Conservation (phyloP, 1,140 invertebrate species). For the Potamilus streckersoni region DNA sequence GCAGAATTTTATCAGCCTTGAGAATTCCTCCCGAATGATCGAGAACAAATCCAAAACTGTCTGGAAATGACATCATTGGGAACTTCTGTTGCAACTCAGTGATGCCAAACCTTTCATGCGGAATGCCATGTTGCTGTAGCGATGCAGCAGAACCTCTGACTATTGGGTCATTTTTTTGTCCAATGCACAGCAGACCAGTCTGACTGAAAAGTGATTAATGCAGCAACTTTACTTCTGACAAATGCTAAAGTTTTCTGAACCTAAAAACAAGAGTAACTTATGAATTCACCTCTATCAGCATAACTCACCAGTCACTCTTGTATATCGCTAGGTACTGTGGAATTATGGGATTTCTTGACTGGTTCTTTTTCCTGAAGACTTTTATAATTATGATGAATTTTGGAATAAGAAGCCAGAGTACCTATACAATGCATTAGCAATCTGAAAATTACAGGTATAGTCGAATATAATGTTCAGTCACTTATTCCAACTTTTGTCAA, state of each 20-base stretch:
- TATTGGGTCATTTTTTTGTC: slow-evolving; percentile 11
- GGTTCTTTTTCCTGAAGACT: too few relatives aligned
- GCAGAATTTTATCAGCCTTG: slow-evolving; percentile 54
- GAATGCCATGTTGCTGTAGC: slow-evolving; percentile 26
- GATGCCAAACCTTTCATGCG: slow-evolving; percentile 21
- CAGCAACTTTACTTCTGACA: not conserved
- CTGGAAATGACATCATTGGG: slow-evolving; percentile 49
- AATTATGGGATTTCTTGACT: too few relatives aligned
- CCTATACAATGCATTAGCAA: too few relatives aligned
- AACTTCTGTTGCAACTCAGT: slow-evolving; percentile 31
- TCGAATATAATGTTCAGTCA: too few relatives aligned
- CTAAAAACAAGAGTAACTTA: too few relatives aligned
- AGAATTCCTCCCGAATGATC: slow-evolving; percentile 60
- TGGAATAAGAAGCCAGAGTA: too few relatives aligned
- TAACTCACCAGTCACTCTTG: too few relatives aligned
- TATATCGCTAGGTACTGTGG: too few relatives aligned
- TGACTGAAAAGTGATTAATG: slow-evolving; percentile 26
- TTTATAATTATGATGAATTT: too few relatives aligned
- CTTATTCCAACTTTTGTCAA: too few relatives aligned
- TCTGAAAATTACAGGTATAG: too few relatives aligned
- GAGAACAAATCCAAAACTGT: slow-evolving; percentile 37
- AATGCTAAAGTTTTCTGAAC: not conserved
- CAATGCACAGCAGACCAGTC: slow-evolving; percentile 42
- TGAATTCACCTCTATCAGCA: too few relatives aligned
- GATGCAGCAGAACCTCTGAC: slow-evolving; percentile 17